phyloP scores from a whole-genome alignment of 2,113 vertebrate genomes.

The Podiceps cristatus region DNA sequence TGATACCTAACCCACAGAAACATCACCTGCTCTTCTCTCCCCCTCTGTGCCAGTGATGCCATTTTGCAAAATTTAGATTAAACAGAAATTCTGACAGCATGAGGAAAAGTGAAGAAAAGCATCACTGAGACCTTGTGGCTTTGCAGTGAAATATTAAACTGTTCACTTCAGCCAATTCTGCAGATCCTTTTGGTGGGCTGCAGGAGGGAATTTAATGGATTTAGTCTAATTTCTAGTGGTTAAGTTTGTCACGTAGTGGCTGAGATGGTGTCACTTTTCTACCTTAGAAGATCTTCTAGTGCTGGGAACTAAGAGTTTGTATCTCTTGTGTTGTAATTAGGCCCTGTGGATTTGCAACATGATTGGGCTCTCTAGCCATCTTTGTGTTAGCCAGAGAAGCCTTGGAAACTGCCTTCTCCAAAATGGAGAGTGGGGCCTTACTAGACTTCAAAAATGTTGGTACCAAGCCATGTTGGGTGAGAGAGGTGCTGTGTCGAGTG shows the following conservation, averaged over 20 bases:
- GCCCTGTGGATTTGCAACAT: background rate
- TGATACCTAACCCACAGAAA: background rate
- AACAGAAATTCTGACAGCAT: background rate
- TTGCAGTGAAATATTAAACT: background rate
- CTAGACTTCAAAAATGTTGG: background rate
- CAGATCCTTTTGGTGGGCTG: background rate
- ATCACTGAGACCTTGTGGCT: background rate
- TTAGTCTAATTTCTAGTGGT: background rate
- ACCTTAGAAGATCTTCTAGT: background rate
- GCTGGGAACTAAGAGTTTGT: background rate
- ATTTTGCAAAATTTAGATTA: background rate
- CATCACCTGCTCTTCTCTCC: background rate
- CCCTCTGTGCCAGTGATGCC: background rate
- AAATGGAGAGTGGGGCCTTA: background rate
- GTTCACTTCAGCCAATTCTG: background rate
- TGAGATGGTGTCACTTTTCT: background rate
- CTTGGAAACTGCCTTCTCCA: background rate
- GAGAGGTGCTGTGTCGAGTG: too few species aligned
- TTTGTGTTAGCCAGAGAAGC: background rate
- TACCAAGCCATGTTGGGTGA: too few species aligned
- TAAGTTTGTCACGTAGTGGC: background rate
- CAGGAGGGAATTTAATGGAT: background rate
- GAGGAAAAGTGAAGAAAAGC: background rate
- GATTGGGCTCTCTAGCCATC: background rate
- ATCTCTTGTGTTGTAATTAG: background rate